Percentiles rank a stretch among this genome's conserved stretches.
Conservation (phyloP, 2,113 vertebrate genomes). For the mouse (Mus musculus) region DNA sequence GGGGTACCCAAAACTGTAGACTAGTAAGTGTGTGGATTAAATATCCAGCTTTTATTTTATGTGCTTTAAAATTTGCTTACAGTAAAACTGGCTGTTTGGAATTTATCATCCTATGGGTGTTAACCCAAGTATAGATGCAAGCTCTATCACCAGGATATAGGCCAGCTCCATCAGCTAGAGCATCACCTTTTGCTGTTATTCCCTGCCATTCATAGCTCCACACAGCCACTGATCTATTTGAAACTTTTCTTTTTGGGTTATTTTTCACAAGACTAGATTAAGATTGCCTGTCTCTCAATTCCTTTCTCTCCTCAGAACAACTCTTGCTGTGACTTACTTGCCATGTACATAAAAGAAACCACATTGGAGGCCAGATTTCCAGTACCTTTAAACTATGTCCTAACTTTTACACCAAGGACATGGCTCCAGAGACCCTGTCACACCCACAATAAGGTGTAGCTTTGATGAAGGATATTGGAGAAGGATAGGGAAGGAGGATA, state of each 20-base stretch:
- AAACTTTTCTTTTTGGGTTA: neutral
- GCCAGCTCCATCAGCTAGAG: neutral
- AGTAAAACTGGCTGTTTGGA: neutral
- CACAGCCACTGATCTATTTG: neutral
- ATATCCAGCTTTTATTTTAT: too few relatives aligned
- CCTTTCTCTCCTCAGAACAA: neutral
- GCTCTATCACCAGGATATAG: too few relatives aligned
- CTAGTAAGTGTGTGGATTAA: neutral
- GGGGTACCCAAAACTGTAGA: rapidly evolving
- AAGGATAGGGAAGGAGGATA: neutral
- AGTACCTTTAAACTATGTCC: too few relatives aligned
- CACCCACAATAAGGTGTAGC: rapidly evolving
- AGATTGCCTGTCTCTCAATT: neutral
- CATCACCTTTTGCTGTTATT: neutral
- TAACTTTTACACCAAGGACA: neutral
- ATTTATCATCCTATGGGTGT: neutral
- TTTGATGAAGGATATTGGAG: neutral
- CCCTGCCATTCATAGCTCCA: rapidly evolving
- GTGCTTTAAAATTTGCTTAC: neutral
- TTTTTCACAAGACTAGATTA: neutral
- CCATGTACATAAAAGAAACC: neutral
- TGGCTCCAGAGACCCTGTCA: neutral
- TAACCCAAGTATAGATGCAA: neutral
- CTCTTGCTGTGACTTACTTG: neutral
- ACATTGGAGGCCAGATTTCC: neutral